Evolutionary conservation across 2,797 vertebrate genomes (phyloP).

Genomic region (Aldrovandia affinis): DNA sequence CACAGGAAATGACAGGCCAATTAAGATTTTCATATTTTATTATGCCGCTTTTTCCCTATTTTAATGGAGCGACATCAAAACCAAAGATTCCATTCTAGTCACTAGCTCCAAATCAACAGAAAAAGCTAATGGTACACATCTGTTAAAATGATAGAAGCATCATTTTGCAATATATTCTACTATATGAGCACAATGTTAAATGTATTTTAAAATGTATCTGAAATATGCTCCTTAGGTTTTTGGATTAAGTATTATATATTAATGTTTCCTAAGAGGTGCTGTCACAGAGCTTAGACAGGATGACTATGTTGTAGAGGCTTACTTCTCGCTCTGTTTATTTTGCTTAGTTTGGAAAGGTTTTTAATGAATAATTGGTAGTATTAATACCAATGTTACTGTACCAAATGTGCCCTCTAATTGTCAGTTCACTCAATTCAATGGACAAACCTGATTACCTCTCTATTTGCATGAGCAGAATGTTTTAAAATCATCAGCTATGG

Average conservation of each 20-base stretch:
- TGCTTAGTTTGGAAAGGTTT: background rate
- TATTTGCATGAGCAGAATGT: background rate
- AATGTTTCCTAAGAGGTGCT: background rate
- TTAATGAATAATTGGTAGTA: no score
- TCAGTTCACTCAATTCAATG: background rate
- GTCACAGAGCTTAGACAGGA: background rate
- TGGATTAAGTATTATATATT: background rate
- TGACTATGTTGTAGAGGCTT: background rate
- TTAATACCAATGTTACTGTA: background rate
- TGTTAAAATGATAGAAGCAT: background rate
- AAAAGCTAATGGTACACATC: background rate
- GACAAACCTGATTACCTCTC: background rate
- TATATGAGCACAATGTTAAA: background rate
- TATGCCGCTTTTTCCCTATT: no score
- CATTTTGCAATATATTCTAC: background rate
- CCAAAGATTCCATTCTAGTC: background rate
- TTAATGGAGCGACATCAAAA: background rate
- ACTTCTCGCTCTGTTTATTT: background rate
- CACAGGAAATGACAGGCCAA: background rate
- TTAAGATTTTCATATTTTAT: conserved; percentile 2
- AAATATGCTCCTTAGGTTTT: background rate
- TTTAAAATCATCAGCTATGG: background rate
- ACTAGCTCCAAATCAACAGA: background rate
- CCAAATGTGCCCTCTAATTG: background rate
- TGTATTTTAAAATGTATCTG: background rate